A percentile compares a stretch with the other conserved stretches of the same genome.
Evolutionary conservation across 2,888 invertebrate species (phyloP).

Genomic region (Homarus gammarus): DNA sequence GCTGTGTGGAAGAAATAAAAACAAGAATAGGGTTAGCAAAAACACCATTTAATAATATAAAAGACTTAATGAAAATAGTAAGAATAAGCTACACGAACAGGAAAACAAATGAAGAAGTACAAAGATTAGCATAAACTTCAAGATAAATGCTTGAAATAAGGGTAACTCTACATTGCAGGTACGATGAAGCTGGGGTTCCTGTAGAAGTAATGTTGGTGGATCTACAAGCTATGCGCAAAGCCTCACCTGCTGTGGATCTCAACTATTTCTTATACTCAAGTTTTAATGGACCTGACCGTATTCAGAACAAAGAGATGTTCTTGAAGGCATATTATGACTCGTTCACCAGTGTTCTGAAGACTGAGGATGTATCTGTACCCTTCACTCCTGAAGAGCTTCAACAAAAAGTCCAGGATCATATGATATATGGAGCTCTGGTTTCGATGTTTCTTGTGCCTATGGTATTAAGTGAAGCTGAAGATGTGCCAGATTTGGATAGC

Average conservation of each 20-base stretch:
- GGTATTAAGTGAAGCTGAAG: slow-evolving; percentile 14
- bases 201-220: slow-evolving; percentile 44
- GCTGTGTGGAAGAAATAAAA: no score
- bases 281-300: slow-evolving; percentile 25
- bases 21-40: no score
- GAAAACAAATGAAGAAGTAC: no score
- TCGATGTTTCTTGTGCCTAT: slow-evolving; percentile 33
- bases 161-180: slow-evolving; percentile 20
- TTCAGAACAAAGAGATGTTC: slow-evolving; percentile 18
- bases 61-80: neutral
- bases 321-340: slow-evolving; percentile 28
- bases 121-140: no score
- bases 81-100: neutral
- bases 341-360: slow-evolving; percentile 15
- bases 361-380: slow-evolving; percentile 7
- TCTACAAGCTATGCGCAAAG: slow-evolving; percentile 24
- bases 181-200: slow-evolving; percentile 20
- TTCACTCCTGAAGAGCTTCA: slow-evolving; percentile 35
- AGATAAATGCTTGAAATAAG: no score
- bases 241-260: slow-evolving; percentile 37
- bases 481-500: slow-evolving; percentile 10
- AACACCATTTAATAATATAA: neutral
- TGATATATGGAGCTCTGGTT: slow-evolving; percentile 3
- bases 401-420: slow-evolving; percentile 77
- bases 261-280: slow-evolving; percentile 57